Base-by-base conservation (phyloP, 2,113 vertebrate species). In the Dinomys branickii region DNA sequence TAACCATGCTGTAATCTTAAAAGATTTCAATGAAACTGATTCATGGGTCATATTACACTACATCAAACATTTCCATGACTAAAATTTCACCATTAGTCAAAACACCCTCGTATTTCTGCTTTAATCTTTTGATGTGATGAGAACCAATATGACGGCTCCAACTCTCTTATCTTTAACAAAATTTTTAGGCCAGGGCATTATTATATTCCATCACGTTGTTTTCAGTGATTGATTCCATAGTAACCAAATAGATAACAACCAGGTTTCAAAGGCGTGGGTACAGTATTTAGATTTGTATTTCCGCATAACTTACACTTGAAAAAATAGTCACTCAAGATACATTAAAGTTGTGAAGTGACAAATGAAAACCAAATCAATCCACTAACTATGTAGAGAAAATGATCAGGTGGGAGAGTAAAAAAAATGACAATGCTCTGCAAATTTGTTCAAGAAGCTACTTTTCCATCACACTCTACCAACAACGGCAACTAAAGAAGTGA, bases 211-310 rank as follows among this genome's bases (percentile, higher is more conserved):
- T 83, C 38, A n/a, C 6, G 17, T 58, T 67, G 50, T 86, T 47
- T 13, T 96, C 75, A 94, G 56, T 94, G 94, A 93, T 86, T 75
- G 94, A 93, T 86, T 75, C 87, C 93, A 38, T 56, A 59, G 50
- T 47, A 91, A 91, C 28, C 47, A 88, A 88, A 90, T 7, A 92
- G 52, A 56, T 28, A 67, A 24, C 65, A 6, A 82, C 17, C 56
- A 69, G 30, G 93, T 81, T 81, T 87, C 61, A 90, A 89, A 78
- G 44, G 1, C 54, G 77, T 95, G 44, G 30, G 24, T 69, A 77
- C 38, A 63, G 20, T 69, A 75, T 26, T 85, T 73, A 83, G 38
- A 75, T 61, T 7, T 78, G 11, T 7, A 54, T 50, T 97, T 92
- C 24, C 50, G 44, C 26, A 38, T 63, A 38, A 94, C 63, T 95